Evolutionary conservation across 2,888 invertebrate species (phyloP).

Genomic region (Eucriotettix oculatus): DNA sequence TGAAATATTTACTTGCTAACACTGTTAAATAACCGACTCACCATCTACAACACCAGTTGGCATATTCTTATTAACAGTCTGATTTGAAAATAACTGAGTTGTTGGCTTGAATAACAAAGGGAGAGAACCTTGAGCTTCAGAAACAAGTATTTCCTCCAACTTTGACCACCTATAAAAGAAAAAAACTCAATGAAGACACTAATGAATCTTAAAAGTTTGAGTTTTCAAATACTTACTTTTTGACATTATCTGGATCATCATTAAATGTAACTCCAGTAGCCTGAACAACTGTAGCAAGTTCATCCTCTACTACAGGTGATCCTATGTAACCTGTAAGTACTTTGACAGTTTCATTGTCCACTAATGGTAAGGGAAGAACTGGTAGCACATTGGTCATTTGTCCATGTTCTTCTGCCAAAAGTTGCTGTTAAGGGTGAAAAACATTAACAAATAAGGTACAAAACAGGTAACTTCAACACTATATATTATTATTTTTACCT

Average conservation of each 20-base stretch:
- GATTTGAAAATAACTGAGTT: slow-evolving; percentile 48
- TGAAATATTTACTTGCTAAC: not conserved
- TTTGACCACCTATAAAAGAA: slow-evolving; percentile 40
- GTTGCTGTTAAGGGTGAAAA: slow-evolving; percentile 6
- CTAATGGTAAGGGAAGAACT: slow-evolving; percentile 56
- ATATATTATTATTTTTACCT: slow-evolving; percentile 31
- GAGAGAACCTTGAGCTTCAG: slow-evolving; percentile 47
- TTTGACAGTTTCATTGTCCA: slow-evolving; percentile 48
- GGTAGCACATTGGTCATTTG: slow-evolving; percentile 27
- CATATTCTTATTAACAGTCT: slow-evolving; percentile 42
- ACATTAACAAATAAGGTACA: not conserved
- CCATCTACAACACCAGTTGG: slow-evolving; percentile 60
- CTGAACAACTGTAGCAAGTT: slow-evolving; percentile 15
- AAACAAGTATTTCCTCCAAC: slow-evolving; percentile 60
- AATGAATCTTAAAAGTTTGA: not conserved
- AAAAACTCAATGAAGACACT: not conserved
- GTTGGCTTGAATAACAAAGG: slow-evolving; percentile 67
- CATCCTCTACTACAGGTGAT: slow-evolving; percentile 19
- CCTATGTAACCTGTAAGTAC: slow-evolving; percentile 45
- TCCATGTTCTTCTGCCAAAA: slow-evolving; percentile 20
- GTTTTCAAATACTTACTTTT: not conserved
- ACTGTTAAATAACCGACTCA: slow-evolving; percentile 18
- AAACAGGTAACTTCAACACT: not conserved
- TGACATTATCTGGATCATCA: slow-evolving; percentile 5
- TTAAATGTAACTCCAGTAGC: slow-evolving; percentile 16